Conservation (phyloP, 1,140 invertebrate genomes). For the Drosophila parabipectinata region DNA sequence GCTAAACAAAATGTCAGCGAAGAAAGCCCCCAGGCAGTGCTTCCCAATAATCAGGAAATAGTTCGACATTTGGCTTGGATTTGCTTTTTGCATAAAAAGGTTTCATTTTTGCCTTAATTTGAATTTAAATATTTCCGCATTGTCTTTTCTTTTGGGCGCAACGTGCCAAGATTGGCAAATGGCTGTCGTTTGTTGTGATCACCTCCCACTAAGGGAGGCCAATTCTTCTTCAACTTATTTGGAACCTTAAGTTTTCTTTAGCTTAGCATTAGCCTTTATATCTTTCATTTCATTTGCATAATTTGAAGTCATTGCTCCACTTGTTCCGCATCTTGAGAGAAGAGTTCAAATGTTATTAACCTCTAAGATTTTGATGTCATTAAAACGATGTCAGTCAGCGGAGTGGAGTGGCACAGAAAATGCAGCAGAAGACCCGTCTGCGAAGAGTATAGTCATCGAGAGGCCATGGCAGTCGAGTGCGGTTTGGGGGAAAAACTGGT, state of each 20-base stretch:
- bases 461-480: too few relatives aligned
- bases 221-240: neutral
- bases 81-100: slow-evolving; percentile 46
- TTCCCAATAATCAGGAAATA: slow-evolving; percentile 67
- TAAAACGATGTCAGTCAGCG: slow-evolving; percentile 70
- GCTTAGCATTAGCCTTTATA: neutral
- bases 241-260: neutral
- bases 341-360: slow-evolving; percentile 80
- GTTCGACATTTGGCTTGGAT: slow-evolving; percentile 40
- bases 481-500: slow-evolving; percentile 51
- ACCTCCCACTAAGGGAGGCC: neutral
- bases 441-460: neutral
- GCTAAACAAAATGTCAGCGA: slow-evolving; percentile 38
- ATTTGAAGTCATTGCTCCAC: slow-evolving; percentile 29
- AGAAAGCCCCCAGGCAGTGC: slow-evolving; percentile 37
- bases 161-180: slow-evolving; percentile 45
- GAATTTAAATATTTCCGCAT: slow-evolving; percentile 78
- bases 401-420: slow-evolving; percentile 22
- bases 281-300: slow-evolving; percentile 31
- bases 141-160: slow-evolving; percentile 41
- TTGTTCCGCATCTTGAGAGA: slow-evolving; percentile 26
- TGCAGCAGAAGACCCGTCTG: slow-evolving; percentile 33
- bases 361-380: slow-evolving; percentile 71
- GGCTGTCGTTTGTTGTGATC: slow-evolving; percentile 45
- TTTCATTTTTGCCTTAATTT: slow-evolving; percentile 64